Conservation (phyloP, 2,113 vertebrate species). For the Dromiciops gliroides region DNA sequence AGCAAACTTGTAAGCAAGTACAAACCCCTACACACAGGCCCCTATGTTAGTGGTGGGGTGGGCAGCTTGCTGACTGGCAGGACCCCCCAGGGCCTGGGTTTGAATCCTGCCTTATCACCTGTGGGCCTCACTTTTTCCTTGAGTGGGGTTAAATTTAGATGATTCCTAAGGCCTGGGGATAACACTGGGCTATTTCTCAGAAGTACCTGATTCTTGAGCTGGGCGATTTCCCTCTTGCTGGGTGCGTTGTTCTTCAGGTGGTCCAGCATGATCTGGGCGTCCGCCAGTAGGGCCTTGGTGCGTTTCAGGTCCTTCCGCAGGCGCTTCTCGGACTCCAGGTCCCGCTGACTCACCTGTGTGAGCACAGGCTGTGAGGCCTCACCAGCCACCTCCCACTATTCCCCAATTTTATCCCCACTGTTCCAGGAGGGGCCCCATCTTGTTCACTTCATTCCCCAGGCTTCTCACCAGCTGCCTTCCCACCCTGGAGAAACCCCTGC, state of each 20-base stretch:
- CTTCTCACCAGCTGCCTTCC: background rate
- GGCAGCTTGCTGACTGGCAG: background rate
- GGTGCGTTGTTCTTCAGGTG: conserved; percentile 98
- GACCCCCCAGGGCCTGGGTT: background rate
- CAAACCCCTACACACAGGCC: background rate
- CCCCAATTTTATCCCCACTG: background rate
- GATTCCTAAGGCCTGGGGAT: background rate
- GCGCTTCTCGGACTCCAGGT: conserved; percentile 94
- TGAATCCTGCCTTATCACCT: background rate
- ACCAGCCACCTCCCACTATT: background rate
- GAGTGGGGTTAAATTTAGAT: background rate
- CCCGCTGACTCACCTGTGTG: conserved; percentile 89
- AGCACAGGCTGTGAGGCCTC: background rate
- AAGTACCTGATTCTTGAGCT: conserved; percentile 96
- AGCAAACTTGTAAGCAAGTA: background rate
- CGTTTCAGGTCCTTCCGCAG: conserved; percentile 96
- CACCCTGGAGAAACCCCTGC: background rate
- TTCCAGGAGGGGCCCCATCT: background rate
- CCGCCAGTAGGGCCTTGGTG: conserved; percentile 95
- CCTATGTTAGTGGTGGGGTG: too few species aligned
- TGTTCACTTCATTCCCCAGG: background rate
- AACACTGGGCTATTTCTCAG: too few species aligned
- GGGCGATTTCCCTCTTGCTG: conserved; percentile 97
- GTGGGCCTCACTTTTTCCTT: background rate
- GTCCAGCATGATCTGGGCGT: conserved; percentile 98